Conservation (phyloP, 1,140 invertebrate genomes). For the Zeugodacus cucurbitae region DNA sequence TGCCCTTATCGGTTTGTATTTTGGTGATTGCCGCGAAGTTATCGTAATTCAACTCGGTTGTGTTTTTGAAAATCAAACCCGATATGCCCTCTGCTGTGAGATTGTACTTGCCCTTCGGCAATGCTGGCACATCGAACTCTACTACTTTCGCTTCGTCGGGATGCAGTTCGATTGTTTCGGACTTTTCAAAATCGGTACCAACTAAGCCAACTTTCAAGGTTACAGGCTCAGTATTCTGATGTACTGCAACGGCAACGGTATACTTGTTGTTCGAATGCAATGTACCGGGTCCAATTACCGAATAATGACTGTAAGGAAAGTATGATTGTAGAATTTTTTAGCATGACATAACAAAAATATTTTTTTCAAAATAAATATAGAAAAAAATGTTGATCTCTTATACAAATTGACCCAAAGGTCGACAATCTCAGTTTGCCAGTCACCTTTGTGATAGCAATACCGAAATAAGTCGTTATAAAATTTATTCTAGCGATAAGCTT, state of each 20-base stretch:
- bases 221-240: conserved; percentile 71
- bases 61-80: conserved; percentile 1
- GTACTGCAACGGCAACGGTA: conserved; percentile 81
- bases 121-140: conserved; percentile 80
- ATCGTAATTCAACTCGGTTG: background rate
- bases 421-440: background rate
- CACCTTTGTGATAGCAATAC: background rate
- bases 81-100: background rate
- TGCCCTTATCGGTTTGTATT: conserved; percentile 90
- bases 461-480: background rate
- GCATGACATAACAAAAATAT: background rate
- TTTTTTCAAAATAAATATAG: background rate
- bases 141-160: conserved; percentile 75
- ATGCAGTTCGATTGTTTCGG: conserved; percentile 73
- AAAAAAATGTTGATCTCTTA: background rate
- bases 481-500: background rate
- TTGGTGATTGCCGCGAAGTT: background rate
- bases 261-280: conserved; percentile 86
- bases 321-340: background rate
- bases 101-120: conserved; percentile 73
- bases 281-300: conserved; percentile 84
- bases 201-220: conserved; percentile 78
- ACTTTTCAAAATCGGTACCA: conserved; percentile 76
- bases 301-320: conserved; percentile 69
- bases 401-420: background rate